Evolutionary conservation across 2,888 invertebrate genomes (phyloP).

Genomic region (Dasysyrphus tricinctus): DNA sequence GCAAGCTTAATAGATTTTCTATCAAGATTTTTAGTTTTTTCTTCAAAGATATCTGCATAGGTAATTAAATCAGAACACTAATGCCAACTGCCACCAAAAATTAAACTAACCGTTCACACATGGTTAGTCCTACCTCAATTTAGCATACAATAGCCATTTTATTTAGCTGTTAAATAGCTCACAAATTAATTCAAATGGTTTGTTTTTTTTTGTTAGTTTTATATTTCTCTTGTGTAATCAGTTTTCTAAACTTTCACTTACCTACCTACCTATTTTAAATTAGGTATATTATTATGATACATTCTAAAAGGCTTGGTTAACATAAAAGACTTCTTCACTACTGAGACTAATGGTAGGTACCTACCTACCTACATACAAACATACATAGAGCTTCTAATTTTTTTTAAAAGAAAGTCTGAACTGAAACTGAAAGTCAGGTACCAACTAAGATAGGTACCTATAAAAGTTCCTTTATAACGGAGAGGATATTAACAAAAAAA

Average conservation of each 20-base stretch:
- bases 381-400: background rate
- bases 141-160: conserved; percentile 6
- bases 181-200: conserved; percentile 6
- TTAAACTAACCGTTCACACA: background rate
- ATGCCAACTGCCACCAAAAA: background rate
- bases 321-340: background rate
- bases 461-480: background rate
- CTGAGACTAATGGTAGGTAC: background rate
- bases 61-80: too few relatives aligned
- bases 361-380: too few relatives aligned
- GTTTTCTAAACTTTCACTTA: conserved; percentile 34
- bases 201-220: background rate
- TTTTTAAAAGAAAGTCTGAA: background rate
- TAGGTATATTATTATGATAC: too few relatives aligned
- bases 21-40: too few relatives aligned
- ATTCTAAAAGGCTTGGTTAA: background rate
- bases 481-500: background rate
- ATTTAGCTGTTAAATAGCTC: background rate
- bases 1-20: too few relatives aligned
- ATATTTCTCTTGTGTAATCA: background rate
- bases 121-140: background rate
- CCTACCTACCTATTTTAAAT: background rate
- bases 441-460: background rate
- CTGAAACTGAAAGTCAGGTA: too few relatives aligned
- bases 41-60: too few relatives aligned